Conservation (phyloP, 2,888 invertebrate species). For the Dusona sp. region DNA sequence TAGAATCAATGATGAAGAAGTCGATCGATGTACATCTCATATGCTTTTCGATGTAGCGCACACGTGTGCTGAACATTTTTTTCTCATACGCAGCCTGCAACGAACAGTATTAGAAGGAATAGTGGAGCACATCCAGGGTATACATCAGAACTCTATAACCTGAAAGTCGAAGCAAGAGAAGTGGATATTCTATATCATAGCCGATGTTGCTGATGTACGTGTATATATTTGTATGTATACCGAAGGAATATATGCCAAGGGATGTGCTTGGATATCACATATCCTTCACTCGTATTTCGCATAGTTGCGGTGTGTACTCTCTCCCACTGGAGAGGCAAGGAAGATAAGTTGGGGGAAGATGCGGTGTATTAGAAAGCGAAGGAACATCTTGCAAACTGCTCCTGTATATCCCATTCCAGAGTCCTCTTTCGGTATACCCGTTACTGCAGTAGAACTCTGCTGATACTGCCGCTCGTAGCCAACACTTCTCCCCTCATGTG, state of each 20-base stretch:
- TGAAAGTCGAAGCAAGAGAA: conserved; percentile 21
- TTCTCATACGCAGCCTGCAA: conserved; percentile 11
- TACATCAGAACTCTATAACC: conserved; percentile 39
- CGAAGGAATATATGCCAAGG: conserved; percentile 17
- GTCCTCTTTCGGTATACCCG: conserved; percentile 32
- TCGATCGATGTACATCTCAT: conserved; percentile 50
- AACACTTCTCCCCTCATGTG: background rate
- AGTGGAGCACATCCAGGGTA: conserved; percentile 36
- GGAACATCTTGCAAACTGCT: conserved; percentile 57
- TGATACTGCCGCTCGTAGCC: background rate
- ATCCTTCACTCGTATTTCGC: conserved; percentile 44
- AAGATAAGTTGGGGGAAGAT: background rate
- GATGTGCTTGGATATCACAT: conserved; percentile 37
- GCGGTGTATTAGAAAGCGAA: conserved; percentile 24
- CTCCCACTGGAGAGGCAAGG: conserved; percentile 4
- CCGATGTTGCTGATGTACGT: conserved; percentile 43
- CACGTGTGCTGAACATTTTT: conserved; percentile 38
- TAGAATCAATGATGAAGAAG: conserved; percentile 55
- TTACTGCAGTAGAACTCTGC: conserved; percentile 4
- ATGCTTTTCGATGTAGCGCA: conserved; percentile 23
- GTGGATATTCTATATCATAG: conserved; percentile 40
- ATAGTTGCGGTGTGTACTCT: conserved; percentile 43
- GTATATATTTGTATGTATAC: conserved; percentile 2
- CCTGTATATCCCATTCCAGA: conserved; percentile 53
- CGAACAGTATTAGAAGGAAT: conserved; percentile 17